phyloP scores from a whole-genome alignment of 2,113 vertebrate genomes.

The Notothenia coriiceps region DNA sequence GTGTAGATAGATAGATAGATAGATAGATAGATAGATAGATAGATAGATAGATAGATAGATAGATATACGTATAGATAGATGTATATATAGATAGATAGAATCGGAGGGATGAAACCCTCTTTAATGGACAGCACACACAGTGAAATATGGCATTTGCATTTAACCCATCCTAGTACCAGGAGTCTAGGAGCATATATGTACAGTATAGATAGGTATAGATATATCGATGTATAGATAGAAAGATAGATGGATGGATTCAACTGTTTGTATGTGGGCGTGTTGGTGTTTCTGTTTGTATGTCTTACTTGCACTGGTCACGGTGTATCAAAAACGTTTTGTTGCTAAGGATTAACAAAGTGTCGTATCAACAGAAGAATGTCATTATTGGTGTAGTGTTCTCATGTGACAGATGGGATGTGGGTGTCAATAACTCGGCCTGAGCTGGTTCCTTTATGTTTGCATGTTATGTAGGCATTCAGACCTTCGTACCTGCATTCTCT shows the following conservation, averaged over 20 bases:
- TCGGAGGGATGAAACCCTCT: too few species aligned
- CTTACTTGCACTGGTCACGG: conserved; percentile 14
- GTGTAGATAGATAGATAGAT: background rate
- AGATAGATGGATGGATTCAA: conserved; percentile 5
- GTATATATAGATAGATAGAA: too few species aligned
- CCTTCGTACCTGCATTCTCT: conserved; percentile 62
- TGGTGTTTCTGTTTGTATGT: background rate
- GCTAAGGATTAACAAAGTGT: conserved; percentile 47
- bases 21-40: too few species aligned
- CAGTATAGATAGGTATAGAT: background rate
- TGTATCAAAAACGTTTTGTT: conserved; percentile 37
- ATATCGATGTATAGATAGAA: conserved; percentile 1
- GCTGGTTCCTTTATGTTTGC: conserved; percentile 52
- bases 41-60: too few species aligned
- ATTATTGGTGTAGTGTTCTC: conserved; percentile 54
- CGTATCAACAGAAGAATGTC: conserved; percentile 57
- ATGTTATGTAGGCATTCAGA: conserved; percentile 60
- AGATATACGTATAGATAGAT: background rate
- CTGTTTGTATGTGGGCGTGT: conserved; percentile 1
- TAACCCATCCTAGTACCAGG: too few species aligned
- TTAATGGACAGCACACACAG: too few species aligned
- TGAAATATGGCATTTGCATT: too few species aligned
- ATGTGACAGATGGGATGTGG: conserved; percentile 74
- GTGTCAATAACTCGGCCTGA: conserved; percentile 64
- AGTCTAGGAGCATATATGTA: background rate